These are phyloP conservation scores for Gopherus flavomarginatus DNA, from an alignment of 2,113 vertebrate species.

Conservation along the genomic window DNA sequence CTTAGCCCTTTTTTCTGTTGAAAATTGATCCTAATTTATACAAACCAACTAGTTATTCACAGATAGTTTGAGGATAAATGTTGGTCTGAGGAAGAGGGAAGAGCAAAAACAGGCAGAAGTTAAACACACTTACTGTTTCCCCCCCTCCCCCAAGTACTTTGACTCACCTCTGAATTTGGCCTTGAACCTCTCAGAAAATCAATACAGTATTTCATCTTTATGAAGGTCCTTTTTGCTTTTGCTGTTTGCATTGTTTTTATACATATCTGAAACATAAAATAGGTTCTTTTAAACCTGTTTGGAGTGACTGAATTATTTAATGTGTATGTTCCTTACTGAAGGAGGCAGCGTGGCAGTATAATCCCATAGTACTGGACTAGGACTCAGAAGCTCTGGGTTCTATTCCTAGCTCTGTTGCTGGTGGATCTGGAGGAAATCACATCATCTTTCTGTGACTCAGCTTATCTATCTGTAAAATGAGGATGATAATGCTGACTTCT, in stretches of 20 bases:
- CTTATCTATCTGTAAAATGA: neutral
- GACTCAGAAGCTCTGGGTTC: neutral
- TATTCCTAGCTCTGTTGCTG: neutral
- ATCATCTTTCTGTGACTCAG: neutral
- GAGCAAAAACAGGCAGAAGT: neutral
- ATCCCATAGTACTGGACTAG: accelerated
- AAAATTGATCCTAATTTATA: neutral
- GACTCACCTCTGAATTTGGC: neutral
- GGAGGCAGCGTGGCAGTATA: neutral
- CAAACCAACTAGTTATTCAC: neutral
- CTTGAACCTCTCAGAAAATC: neutral
- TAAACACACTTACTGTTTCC: neutral
- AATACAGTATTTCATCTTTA: neutral
- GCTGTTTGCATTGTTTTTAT: neutral
- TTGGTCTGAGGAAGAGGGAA: neutral
- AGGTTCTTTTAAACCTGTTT: neutral
- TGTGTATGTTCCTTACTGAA: neutral
- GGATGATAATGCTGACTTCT: neutral
- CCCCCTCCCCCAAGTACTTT: neutral
- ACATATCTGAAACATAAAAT: neutral
- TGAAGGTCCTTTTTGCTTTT: neutral
- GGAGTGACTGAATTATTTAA: neutral
- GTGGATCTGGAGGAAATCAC: neutral
- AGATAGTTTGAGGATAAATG: neutral
- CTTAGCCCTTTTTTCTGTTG: neutral